Evolutionary conservation across 2,113 vertebrate genomes (phyloP), one percentile per base, ranked within the genome.

Genomic region (Cervus canadensis): DNA sequence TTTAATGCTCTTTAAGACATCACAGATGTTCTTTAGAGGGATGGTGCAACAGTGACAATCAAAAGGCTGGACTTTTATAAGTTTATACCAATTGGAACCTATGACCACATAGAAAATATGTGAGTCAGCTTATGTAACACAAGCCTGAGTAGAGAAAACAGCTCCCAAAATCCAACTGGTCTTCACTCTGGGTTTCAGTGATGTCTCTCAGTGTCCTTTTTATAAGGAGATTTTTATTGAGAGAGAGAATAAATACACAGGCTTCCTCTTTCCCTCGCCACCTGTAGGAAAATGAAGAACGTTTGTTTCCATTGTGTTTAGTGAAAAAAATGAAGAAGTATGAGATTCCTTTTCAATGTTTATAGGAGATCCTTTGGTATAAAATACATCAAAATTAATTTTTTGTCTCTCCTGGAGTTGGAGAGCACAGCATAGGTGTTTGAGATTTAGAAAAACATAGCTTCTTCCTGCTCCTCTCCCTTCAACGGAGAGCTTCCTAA

Each of bases 1-100:
- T 96, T 95, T 90, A 25, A 85, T 91, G 96, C 81, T 67, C 94
- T 95, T 85, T 81, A 85, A 78, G 89, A 76, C 28, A 81, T 74
- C 40, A 59, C 40, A 92, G 96, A 62, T 54, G 56, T 87, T 74
- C 19, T 82, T 67, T 30, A 15, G 64, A 15, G 57, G n/a, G 15
- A 28, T 40, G 48, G 36, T 57, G 50, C 28, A 96, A 88, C 28
- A 88, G 21, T 5, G 48, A 76, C 9, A 14, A 84, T 43, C 71
- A 83, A 89, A 95, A 92, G 21, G 52, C 91, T 93, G 52, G 89
- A 87, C 57, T 84, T 95, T 67, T 57, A 83, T 59, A 71, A 91
- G 81, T 82, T 10, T 93, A 54, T 33, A 23, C 54, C 59, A 59
- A 83, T 62, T 40, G 43, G 48, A 91, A 85, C 25, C 50, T 28